Conservation (phyloP, 2,113 vertebrate species). For the Sebastes fasciatus region DNA sequence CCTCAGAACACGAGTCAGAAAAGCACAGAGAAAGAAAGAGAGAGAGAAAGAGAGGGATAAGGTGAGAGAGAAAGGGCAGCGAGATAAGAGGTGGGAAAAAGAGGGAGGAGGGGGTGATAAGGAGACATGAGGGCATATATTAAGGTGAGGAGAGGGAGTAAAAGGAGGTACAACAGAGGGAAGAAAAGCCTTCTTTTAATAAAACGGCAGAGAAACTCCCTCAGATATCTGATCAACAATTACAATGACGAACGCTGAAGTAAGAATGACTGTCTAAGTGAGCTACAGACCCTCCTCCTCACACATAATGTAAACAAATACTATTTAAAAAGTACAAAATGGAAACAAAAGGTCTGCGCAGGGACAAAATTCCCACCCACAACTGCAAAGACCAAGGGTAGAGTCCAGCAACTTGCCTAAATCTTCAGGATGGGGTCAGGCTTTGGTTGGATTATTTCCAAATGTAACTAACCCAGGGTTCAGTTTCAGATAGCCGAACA, state of each 20-base stretch:
- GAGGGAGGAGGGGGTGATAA: conserved; percentile 15
- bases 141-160: background rate
- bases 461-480: too few species aligned
- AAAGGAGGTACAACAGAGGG: conserved; percentile 3
- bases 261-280: background rate
- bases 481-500: background rate
- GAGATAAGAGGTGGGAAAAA: conserved; percentile 19
- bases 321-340: too few species aligned
- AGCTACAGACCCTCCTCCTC: background rate
- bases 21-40: background rate
- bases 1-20: conserved; percentile 25
- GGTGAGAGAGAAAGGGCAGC: conserved; percentile 29
- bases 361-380: too few species aligned
- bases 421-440: too few species aligned
- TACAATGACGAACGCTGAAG: background rate
- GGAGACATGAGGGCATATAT: conserved; percentile 20
- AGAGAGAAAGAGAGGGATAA: background rate
- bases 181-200: conserved; percentile 1
- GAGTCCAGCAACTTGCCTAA: too few species aligned
- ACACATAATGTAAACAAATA: background rate
- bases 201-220: background rate
- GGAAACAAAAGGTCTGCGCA: too few species aligned
- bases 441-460: too few species aligned
- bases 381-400: too few species aligned
- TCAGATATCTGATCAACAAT: background rate